phyloP scores from a whole-genome alignment of 2,797 vertebrate genomes.

The Pogonophryne albipinna region DNA sequence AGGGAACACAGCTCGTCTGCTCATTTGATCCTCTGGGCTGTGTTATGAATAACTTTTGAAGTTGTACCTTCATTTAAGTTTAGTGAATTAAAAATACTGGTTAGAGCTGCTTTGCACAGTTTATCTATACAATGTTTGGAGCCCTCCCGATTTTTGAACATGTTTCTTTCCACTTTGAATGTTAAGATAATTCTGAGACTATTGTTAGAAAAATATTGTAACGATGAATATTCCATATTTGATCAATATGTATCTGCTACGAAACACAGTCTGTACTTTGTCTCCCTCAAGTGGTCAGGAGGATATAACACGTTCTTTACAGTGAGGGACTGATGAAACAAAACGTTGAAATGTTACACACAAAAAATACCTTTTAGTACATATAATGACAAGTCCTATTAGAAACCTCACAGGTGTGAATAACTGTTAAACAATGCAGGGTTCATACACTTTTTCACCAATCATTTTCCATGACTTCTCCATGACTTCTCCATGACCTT shows the following conservation, averaged over 20 bases:
- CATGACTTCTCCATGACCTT: no score
- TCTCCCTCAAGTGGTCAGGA: conserved; percentile 75
- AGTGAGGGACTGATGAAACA: not conserved
- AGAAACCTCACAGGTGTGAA: not conserved
- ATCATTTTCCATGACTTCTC: no score
- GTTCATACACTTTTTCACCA: no score
- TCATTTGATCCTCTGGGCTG: conserved; percentile 22
- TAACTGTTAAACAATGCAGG: not conserved
- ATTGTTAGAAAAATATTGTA: not conserved
- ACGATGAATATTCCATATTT: not conserved
- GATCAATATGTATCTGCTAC: not conserved
- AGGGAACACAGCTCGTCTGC: not conserved
- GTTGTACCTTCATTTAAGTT: not conserved
- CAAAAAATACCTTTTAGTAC: not conserved
- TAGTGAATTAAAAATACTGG: not conserved
- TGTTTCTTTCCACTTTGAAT: not conserved
- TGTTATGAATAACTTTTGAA: not conserved
- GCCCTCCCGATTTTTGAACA: not conserved
- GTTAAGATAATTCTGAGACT: not conserved
- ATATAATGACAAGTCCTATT: not conserved
- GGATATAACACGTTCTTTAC: not conserved
- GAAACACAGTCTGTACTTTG: conserved; percentile 61
- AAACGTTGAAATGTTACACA: not conserved
- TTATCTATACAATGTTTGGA: not conserved
- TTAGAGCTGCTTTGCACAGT: conserved; percentile 1